Evolutionary conservation across 2,113 vertebrate species (phyloP).

Genomic region (Ochotona curzoniae): DNA sequence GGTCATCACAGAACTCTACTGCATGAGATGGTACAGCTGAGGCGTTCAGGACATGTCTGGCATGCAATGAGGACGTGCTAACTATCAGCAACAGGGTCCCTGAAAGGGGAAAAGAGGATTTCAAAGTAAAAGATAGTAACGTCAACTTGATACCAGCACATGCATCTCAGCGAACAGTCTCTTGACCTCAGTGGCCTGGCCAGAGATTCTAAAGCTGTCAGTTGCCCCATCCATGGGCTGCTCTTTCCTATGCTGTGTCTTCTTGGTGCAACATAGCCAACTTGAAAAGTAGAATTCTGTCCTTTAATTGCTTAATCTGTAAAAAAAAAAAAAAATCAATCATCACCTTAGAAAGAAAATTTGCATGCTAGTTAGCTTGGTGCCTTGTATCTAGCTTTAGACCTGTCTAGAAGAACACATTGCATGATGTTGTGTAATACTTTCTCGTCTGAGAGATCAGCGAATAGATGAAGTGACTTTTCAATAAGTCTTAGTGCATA

Average conservation of each 20-base stretch:
- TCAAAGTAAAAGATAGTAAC: neutral
- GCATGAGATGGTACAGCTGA: too few relatives aligned
- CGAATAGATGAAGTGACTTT: neutral
- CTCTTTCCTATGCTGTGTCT: neutral
- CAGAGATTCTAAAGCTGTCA: neutral
- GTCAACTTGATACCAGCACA: neutral
- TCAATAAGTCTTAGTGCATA: neutral
- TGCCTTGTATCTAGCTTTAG: neutral
- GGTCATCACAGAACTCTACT: neutral
- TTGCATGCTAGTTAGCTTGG: neutral
- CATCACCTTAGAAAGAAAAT: neutral
- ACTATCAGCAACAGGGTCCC: neutral
- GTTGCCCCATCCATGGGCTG: neutral
- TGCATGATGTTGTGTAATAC: neutral
- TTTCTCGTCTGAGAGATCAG: neutral
- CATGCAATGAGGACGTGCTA: neutral
- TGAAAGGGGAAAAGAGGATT: neutral
- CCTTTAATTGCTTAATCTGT: constrained; percentile 22
- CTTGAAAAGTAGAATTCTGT: neutral
- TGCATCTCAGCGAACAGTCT: neutral
- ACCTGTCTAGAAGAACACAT: neutral
- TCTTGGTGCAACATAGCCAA: neutral
- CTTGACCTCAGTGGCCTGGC: neutral
- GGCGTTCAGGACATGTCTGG: neutral
- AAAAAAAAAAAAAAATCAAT: neutral